A percentile compares a stretch with the other conserved stretches of the same genome.
These are phyloP conservation scores for Gallinago media DNA, from an alignment of 2,113 vertebrate genomes.

Conservation along the genomic window DNA sequence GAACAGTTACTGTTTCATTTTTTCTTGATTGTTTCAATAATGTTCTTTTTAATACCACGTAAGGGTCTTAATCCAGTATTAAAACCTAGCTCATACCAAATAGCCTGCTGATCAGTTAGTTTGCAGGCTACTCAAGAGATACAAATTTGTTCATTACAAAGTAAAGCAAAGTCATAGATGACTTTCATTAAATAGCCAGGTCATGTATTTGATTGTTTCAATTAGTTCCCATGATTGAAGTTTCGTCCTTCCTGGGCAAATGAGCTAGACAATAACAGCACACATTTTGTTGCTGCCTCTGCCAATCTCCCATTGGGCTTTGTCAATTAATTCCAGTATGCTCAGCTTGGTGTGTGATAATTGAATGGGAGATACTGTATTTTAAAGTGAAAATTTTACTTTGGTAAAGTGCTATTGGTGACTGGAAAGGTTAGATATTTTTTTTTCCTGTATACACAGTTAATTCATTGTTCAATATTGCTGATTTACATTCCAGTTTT, in stretches of 20 bases:
- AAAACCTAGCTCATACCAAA: not conserved
- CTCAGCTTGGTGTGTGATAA: not conserved
- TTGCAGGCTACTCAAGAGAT: not conserved
- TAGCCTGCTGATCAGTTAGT: not conserved
- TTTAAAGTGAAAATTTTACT: not conserved
- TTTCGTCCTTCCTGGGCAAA: not conserved
- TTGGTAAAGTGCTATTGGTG: not conserved
- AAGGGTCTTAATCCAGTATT: not conserved
- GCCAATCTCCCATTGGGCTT: not conserved
- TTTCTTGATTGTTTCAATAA: not conserved
- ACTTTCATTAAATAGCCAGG: not conserved
- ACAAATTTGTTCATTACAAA: not conserved
- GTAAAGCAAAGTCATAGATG: not conserved
- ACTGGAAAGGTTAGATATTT: not conserved
- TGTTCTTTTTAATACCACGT: not conserved
- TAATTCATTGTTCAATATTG: not conserved
- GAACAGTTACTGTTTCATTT: not conserved
- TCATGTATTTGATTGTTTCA: not conserved
- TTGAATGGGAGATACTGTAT: not conserved
- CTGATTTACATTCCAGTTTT: constrained; percentile 76
- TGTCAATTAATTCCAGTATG: not conserved
- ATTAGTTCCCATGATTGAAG: not conserved
- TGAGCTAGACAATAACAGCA: not conserved
- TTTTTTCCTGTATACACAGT: not conserved
- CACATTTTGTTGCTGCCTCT: not conserved